phyloP scores from a whole-genome alignment of 1,140 invertebrate genomes.

The Sycophaga agraensis region DNA sequence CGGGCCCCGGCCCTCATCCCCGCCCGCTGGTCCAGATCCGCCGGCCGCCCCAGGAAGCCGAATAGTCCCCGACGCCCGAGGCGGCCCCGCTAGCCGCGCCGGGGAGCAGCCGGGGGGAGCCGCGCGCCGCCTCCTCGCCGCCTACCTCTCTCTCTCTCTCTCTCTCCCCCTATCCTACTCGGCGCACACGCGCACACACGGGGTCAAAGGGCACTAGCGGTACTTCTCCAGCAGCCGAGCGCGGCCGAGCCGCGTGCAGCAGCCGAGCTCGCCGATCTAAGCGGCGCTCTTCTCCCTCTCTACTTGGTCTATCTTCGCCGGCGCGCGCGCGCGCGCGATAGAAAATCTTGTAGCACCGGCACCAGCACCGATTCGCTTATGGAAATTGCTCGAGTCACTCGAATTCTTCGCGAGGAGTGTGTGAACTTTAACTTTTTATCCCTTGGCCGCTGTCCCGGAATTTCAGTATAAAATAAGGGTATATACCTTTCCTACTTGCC shows the following conservation, averaged over 20 bases:
- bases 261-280: not conserved
- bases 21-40: slow-evolving; percentile 48
- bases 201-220: slow-evolving; percentile 58
- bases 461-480: not conserved
- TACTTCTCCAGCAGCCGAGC: slow-evolving; percentile 41
- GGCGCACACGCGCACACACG: slow-evolving; percentile 1
- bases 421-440: not conserved
- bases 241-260: not conserved
- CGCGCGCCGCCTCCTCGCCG: not conserved
- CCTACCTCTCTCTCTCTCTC: slow-evolving; percentile 8
- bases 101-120: not conserved
- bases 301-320: not conserved
- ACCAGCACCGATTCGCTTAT: slow-evolving; percentile 1
- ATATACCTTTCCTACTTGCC: not conserved
- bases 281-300: too few species aligned
- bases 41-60: slow-evolving; percentile 49
- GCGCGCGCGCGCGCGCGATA: not conserved
- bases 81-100: slow-evolving; percentile 27
- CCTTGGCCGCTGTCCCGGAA: not conserved
- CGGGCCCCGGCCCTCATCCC: slow-evolving; percentile 30
- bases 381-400: slow-evolving; percentile 13
- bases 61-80: too few species aligned
- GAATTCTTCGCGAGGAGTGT: not conserved
- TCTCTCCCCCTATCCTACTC: not conserved
- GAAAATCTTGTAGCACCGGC: slow-evolving; percentile 3